Base-by-base conservation (phyloP, 2,888 invertebrate species). In the Stegana nigrithorax region DNA sequence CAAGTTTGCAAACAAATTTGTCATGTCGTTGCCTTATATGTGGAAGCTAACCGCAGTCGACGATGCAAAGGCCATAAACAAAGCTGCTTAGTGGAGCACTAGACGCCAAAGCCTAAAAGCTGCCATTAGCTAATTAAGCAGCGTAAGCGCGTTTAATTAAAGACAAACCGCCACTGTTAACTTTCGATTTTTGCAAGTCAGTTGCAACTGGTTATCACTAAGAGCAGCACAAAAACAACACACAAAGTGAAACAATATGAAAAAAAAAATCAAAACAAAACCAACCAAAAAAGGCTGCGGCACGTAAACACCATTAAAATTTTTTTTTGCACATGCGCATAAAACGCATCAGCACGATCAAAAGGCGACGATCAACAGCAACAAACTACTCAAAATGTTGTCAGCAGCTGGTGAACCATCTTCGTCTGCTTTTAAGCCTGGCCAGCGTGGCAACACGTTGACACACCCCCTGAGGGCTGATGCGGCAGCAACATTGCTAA, bases 291-390 rank as follows among this genome's bases (percentile, higher is more conserved):
- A n/a, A n/a, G n/a, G n/a, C n/a, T n/a, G n/a, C 23, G 47, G 81
- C 83, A 81, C 81, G 81, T 81, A 79, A 73, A 68, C 71, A 75
- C 79, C 80, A 83, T 82, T 81, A 82, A 80, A 78, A 51, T 23
- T 23, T 47, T n/a, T n/a, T n/a, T 50, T 62, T 62, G 55, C 55
- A 60, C 47, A 39, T 50, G 58, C 56, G 66, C 67, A 61, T 50
- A 62, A 39, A 39, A 56, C 67, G 66, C 64, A 66, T 68, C 63
- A 57, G 21, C 61, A 61, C 58, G 59, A 59, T 56, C 47, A 60
- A 59, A 62, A 50, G 56, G 27, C 12, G 32, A 32, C 32, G 32
- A 32, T 32, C 32, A 7, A 32, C 32, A 8, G 32, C 7, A 32
- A 7, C 32, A 12, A 7, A 8, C n/a, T 7, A 32, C 7, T 7